Evolutionary conservation across 2,113 vertebrate species (phyloP).

Genomic region (Ctenodactylus gundi): DNA sequence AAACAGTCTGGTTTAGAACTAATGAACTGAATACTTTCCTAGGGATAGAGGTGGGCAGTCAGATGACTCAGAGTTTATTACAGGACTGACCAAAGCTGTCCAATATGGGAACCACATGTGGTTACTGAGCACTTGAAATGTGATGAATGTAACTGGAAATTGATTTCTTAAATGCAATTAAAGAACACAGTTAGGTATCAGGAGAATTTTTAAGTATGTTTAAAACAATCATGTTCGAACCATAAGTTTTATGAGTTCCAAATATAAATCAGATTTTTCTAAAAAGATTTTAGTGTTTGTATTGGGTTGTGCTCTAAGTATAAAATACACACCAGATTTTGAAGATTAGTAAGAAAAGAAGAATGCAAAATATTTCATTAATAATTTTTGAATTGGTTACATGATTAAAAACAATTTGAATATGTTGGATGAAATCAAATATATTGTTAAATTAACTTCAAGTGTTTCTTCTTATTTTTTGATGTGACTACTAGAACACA

Average conservation of each 20-base stretch:
- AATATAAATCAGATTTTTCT: conserved; percentile 25
- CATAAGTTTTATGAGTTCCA: conserved; percentile 13
- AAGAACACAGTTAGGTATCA: not conserved
- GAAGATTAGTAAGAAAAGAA: conserved; percentile 16
- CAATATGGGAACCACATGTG: not conserved
- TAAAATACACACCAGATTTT: conserved; percentile 43
- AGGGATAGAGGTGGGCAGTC: not conserved
- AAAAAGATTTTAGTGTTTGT: conserved; percentile 6
- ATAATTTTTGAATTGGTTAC: conserved; percentile 34
- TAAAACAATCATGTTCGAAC: conserved; percentile 19
- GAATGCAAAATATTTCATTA: conserved; percentile 43
- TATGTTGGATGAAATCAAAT: conserved; percentile 37
- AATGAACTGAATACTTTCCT: not conserved
- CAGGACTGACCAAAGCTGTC: not conserved
- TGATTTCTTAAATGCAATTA: conserved; percentile 20
- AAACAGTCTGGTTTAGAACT: not conserved
- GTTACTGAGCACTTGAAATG: not conserved
- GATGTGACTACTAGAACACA: not conserved
- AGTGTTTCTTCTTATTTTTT: conserved; percentile 16
- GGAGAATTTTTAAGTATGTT: not conserved
- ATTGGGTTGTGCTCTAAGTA: not conserved
- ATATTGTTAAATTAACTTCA: conserved; percentile 41
- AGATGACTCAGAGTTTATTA: not conserved
- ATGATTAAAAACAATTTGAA: conserved; percentile 10
- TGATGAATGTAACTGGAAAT: not conserved